Base-by-base conservation (phyloP, 2,113 vertebrate species). In the Saguinus imperator region DNA sequence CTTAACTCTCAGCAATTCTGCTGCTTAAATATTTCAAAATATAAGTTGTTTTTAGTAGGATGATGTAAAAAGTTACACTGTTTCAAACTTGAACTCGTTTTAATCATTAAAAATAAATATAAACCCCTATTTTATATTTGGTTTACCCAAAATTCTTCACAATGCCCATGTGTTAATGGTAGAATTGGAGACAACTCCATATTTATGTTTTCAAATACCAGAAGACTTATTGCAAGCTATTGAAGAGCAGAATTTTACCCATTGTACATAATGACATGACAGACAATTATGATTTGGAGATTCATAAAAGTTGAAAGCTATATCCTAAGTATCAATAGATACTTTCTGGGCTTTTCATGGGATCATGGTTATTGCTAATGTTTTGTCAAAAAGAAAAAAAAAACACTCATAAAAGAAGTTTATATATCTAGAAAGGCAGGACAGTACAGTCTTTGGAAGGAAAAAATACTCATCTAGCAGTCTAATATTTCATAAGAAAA, bases 401-500 rank as follows among this genome's bases (percentile, higher is more conserved):
- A 40, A 37, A 6, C 23, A 27, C 20, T 87, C 50, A 35, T 29
- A 35, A 45, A 5, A 25, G 23, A 81, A 89, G 11, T 94, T 93
- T 87, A 14, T 89, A 52, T 91, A 52, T 87, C 79, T 91, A 57
- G 48, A 89, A 95, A 84, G 64, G 10, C 7, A 93, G 11, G 52
- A 87, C 8, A 89, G 16, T 20, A 55, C 20, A 73, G 5, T 76
- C 29, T 83, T 85, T 86, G 37, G 61, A 87, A 96, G 27, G 35
- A 95, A 97, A 95, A 64, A 91, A 76, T 89, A 45, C 37, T 79
- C 58, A 90, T 55, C 91, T 97, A 80, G 14, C 11, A 83, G 50
- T 61, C 73, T 83, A 94, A 81, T 91, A 83, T 94, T 93, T 93
- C 64, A 77, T 82, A 75, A 87, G 37, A 85, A 94, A 96, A 97